phyloP scores from a whole-genome alignment of 53 echinoderm and acorn worm species.

The Astropecten irregularis region DNA sequence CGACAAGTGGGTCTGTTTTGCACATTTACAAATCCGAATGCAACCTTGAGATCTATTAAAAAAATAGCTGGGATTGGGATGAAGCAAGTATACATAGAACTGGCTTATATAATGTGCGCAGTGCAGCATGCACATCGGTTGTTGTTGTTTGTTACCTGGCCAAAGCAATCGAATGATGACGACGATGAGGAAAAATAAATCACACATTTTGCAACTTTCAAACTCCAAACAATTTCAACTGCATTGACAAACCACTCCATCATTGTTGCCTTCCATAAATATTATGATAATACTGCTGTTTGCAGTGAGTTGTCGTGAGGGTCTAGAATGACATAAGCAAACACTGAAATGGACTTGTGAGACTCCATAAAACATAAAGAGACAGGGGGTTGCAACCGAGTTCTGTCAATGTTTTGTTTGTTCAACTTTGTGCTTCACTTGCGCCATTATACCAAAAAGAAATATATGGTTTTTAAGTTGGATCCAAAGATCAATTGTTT shows the following conservation, averaged over 20 bases:
- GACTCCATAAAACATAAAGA: conserved; percentile 49
- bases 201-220: background rate
- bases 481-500: conserved; percentile 52
- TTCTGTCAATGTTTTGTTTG: too few species aligned
- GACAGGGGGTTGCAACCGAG: too few species aligned
- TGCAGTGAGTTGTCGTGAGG: conserved; percentile 6
- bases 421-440: too few species aligned
- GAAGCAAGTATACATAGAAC: too few species aligned
- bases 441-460: background rate
- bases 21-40: conserved; percentile 6
- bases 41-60: conserved; percentile 13
- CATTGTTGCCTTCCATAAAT: background rate
- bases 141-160: background rate
- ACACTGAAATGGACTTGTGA: conserved; percentile 15
- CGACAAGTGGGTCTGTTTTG: conserved; percentile 26
- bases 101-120: background rate
- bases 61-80: too few species aligned
- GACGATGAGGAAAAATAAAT: too few species aligned
- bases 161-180: too few species aligned
- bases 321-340: background rate
- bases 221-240: background rate
- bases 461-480: background rate
- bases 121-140: background rate
- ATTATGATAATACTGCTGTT: conserved; percentile 34
- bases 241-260: conserved; percentile 25